Evolutionary conservation across 2,113 vertebrate genomes (phyloP).

Genomic region (Mormoops blainvillei): DNA sequence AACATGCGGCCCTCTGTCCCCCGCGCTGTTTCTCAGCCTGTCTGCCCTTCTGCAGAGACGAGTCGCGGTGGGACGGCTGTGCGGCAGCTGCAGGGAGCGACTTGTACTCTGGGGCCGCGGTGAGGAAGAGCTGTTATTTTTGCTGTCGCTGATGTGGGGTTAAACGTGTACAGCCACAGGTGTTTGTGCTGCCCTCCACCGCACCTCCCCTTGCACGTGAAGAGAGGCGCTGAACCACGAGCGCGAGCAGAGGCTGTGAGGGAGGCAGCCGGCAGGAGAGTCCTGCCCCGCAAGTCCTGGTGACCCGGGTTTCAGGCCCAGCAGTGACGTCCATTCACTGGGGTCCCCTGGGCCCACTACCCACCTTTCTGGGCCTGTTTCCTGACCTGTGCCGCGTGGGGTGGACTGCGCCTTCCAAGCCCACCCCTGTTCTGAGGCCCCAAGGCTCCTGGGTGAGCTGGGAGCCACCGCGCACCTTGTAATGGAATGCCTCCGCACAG

Average conservation of each 20-base stretch:
- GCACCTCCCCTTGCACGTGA: background rate
- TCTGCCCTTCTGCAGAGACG: background rate
- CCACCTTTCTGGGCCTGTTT: background rate
- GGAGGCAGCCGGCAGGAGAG: background rate
- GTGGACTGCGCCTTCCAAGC: background rate
- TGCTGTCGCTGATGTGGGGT: background rate
- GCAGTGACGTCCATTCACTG: background rate
- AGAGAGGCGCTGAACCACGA: background rate
- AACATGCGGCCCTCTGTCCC: background rate
- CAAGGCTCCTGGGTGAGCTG: fast-evolving
- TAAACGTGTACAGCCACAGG: background rate
- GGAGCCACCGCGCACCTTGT: constrained; percentile 86
- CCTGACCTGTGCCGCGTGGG: background rate
- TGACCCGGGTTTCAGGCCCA: background rate
- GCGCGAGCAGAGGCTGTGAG: background rate
- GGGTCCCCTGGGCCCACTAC: background rate
- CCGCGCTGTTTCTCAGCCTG: background rate
- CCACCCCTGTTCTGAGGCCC: background rate
- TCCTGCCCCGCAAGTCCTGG: background rate
- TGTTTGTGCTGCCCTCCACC: background rate
- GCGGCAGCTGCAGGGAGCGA: background rate
- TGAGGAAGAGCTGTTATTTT: background rate
- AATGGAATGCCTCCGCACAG: constrained; percentile 91
- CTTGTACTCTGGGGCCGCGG: background rate
- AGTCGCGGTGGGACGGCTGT: background rate